Percentiles rank a stretch among this genome's conserved stretches.
These are phyloP conservation scores for Hydropotes inermis DNA, from an alignment of 2,113 vertebrate genomes.

Conservation along the genomic window DNA sequence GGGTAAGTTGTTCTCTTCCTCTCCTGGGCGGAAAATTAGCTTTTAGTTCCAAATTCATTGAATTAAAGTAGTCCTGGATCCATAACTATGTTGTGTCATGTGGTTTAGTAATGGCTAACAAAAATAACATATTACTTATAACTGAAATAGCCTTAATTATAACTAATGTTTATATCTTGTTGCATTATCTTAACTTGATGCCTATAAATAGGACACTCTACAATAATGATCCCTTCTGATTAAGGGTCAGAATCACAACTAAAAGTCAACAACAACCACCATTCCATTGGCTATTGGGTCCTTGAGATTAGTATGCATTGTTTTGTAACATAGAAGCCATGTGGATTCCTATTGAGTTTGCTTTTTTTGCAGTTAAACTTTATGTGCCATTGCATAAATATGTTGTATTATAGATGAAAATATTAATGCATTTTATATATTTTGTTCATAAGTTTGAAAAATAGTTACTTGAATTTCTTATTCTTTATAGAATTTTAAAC, in stretches of 20 bases:
- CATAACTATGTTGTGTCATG: conserved; percentile 75
- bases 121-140: conserved; percentile 58
- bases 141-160: conserved; percentile 45
- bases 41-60: conserved; percentile 69
- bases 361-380: conserved; percentile 56
- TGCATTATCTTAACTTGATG: neutral
- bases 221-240: conserved; percentile 45
- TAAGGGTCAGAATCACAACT: neutral
- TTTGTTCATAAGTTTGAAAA: conserved; percentile 57
- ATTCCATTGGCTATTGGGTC: conserved; percentile 23
- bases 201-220: neutral
- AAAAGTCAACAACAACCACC: neutral
- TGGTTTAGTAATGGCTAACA: conserved; percentile 77
- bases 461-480: conserved; percentile 22
- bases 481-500: conserved; percentile 36
- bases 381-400: conserved; percentile 53
- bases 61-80: conserved; percentile 70
- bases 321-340: conserved; percentile 56
- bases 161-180: neutral
- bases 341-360: conserved; percentile 42
- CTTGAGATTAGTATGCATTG: conserved; percentile 59
- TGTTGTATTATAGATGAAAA: conserved; percentile 52
- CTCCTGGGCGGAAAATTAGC: conserved; percentile 75
- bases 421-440: conserved; percentile 57
- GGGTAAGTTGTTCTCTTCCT: conserved; percentile 90